Evolutionary conservation across 30 jellyfish, hydroid and myxozoan genomes (phyloP), one percentile per base, ranked within the genome.

Genomic region (Hydractinia echinata): DNA sequence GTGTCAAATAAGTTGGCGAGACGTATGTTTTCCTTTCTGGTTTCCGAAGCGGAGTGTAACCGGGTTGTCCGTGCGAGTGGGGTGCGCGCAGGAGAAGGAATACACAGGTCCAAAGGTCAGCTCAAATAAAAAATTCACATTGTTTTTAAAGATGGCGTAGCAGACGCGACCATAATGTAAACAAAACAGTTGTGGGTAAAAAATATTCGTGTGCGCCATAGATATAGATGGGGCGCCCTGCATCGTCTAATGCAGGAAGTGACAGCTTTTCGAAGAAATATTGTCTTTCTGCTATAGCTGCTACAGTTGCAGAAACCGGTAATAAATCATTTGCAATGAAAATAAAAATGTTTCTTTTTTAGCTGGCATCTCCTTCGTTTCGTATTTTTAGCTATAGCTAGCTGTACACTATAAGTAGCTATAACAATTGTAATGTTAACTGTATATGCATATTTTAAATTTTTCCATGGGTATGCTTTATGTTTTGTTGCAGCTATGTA

Each of bases 291-390:
- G 91, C 93, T 14, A 85, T 79, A 60, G 92, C 97, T 73, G 97
- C 97, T 14, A 73, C 94, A 4, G 95, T 87, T 54, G 97, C 97
- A 5, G 97, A 89, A 82, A 79, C 97, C 60, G 97, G 97, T 89
- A 62, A 14, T 55, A 49, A 14, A 10, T n/a, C 4, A 81, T 54
- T 50, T n/a, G 76, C 53, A 51, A 4, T 30, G 1, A 76, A 6
- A 19, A 9, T n/a, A 13, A n/a, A n/a, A n/a, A 13, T 67, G 51
- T 13, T 10, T 1, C 20, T 67, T 67, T 1, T 67, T 67, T 67
- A 16, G 19, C 69, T 11, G 15, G 15, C 19, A 11, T 58, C 19
- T 58, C 18, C 15, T 11, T 11, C 69, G 1, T 58, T 58, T 58
- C 19, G 15, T 58, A 58, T 68, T 39, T 68, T 74, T 10, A 53